Evolutionary conservation across 2,113 vertebrate genomes (phyloP).

Genomic region (Myotis yumanensis): DNA sequence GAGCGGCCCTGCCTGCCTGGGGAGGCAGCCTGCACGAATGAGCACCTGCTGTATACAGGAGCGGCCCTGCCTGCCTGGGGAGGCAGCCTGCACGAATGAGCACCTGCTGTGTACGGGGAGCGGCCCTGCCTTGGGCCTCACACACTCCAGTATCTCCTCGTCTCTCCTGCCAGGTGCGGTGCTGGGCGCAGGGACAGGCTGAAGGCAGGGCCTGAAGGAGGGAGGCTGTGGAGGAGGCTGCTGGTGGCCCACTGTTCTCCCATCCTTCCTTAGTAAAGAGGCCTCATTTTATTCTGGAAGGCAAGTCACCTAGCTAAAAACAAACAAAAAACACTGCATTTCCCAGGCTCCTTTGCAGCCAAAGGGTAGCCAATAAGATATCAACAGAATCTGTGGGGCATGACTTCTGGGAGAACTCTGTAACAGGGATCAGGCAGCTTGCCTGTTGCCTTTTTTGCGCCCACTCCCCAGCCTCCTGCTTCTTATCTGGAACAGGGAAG

Average conservation of each 20-base stretch:
- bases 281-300: background rate
- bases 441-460: background rate
- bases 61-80: background rate
- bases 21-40: background rate
- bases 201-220: background rate
- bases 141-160: rapidly evolving
- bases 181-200: background rate
- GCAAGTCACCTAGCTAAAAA: background rate
- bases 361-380: background rate
- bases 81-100: too few relatives aligned
- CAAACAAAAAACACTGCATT: background rate
- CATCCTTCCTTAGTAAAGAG: background rate
- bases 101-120: too few relatives aligned
- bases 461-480: background rate
- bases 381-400: background rate
- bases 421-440: background rate
- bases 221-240: too few relatives aligned
- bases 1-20: background rate
- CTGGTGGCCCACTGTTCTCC: background rate
- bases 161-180: background rate
- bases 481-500: background rate
- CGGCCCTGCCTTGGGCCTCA: background rate
- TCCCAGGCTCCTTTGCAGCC: background rate
- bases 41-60: background rate
- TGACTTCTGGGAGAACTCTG: background rate